Evolutionary conservation across 2,797 vertebrate genomes (phyloP).

Genomic region (Enteromius viviparus): DNA sequence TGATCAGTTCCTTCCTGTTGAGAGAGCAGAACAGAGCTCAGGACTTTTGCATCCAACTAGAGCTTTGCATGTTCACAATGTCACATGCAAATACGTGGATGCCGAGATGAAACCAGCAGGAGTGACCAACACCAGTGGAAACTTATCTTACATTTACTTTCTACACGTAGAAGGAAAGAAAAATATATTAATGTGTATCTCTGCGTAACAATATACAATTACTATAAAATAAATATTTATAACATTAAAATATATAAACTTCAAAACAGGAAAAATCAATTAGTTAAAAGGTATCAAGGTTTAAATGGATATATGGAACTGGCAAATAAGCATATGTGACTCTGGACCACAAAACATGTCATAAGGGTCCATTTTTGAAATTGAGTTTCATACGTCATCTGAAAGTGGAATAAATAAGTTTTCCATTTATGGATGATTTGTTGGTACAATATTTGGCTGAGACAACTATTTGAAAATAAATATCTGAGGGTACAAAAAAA

Average conservation of each 20-base stretch:
- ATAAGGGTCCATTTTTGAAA: no score
- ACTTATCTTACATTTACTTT: neutral
- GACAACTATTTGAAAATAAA: no score
- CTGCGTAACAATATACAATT: neutral
- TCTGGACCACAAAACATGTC: no score
- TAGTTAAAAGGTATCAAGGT: neutral
- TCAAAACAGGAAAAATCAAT: neutral
- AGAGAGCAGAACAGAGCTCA: conserved; percentile 64
- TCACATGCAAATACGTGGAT: neutral
- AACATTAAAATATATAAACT: neutral
- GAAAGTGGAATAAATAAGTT: no score
- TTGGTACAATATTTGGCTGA: no score
- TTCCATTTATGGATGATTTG: no score
- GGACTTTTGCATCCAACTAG: neutral
- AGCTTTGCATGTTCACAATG: conserved; percentile 6
- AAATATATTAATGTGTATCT: neutral
- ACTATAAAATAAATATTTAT: neutral
- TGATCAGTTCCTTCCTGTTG: conserved; percentile 92
- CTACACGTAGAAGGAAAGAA: neutral
- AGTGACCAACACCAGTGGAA: neutral
- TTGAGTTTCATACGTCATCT: no score
- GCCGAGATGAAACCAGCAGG: neutral
- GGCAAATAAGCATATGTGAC: neutral
- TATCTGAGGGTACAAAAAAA: no score
- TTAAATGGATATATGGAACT: neutral